Conservation (phyloP, 2,113 vertebrate species). For the Podocnemis expansa region DNA sequence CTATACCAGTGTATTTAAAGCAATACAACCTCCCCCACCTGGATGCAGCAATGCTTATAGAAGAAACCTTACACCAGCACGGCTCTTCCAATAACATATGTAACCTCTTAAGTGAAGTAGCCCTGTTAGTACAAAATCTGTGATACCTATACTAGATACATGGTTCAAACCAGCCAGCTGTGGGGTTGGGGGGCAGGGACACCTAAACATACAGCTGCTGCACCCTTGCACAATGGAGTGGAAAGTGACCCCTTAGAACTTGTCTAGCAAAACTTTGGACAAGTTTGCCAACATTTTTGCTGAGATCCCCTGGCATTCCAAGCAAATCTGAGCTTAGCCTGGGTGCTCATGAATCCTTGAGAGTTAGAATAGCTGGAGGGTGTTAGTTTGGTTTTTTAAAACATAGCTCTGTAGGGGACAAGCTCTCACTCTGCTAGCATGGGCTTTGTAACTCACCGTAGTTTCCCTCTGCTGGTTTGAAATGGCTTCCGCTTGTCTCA, state of each 20-base stretch:
- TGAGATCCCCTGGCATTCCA: neutral
- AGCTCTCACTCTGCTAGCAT: neutral
- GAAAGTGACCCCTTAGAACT: neutral
- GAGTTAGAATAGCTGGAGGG: neutral
- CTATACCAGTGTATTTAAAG: conserved; percentile 22
- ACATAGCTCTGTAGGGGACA: accelerated
- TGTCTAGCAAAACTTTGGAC: neutral
- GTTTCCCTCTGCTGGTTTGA: neutral
- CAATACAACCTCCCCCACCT: conserved; percentile 13
- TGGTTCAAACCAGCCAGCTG: neutral
- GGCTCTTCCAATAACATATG: neutral
- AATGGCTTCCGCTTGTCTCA: neutral
- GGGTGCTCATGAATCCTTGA: neutral
- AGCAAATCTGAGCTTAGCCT: neutral
- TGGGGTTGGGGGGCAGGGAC: no score
- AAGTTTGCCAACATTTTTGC: neutral
- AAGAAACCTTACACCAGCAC: conserved; percentile 11
- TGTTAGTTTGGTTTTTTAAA: neutral
- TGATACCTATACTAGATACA: neutral
- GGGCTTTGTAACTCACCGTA: neutral
- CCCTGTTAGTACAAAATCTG: neutral
- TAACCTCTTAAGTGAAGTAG: neutral
- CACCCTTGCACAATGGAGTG: neutral
- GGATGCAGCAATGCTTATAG: conserved; percentile 35
- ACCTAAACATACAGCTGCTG: neutral